Evolutionary conservation across 2,888 invertebrate genomes (phyloP), one percentile per base, ranked within the genome.

Genomic region (Cephus pygmeus): DNA sequence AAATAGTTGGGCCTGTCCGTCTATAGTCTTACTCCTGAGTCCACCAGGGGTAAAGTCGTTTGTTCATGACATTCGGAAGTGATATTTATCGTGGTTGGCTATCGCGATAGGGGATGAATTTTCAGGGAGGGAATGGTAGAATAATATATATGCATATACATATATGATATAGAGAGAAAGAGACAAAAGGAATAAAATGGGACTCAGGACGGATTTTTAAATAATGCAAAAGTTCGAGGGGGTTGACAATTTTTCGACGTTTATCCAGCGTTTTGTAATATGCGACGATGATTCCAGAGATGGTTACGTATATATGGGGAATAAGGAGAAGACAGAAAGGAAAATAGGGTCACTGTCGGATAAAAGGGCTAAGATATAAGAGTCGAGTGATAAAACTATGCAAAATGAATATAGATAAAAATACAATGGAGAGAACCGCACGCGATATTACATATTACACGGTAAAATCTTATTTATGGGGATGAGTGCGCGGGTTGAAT

Each of bases 321-420:
- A 33, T 12, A 30, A 34, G 74, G 73, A 81, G 75, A 73, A 75
- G 31, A 40, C 33, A 73, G 34, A 75, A 81, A 73, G 75, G 77
- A 76, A 82, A 79, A 73, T 81, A 82, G 77, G 75, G 77, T 34
- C 23, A 23, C 56, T 56, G 56, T 56, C 23, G 23, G 75, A 73
- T 23, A 35, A 76, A 69, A n/a, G 35, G 68, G 73, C 68, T 68
- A 73, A 75, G 68, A 71, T 71, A 75, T 75, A 40, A 78, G 75
- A 69, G 69, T 36, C 56, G 34, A 68, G 34, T 82, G 83, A 84
- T 87, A 85, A 87, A 89, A 87, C 86, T 87, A 87, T 88, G 87
- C 86, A 85, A 88, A 89, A 88, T 87, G 87, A 86, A 85, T 86
- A 84, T 85, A 86, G 86, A 88, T 88, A 87, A 88, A 86, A 87